Evolutionary conservation across 2,113 vertebrate genomes (phyloP).

Genomic region (Oplegnathus fasciatus): DNA sequence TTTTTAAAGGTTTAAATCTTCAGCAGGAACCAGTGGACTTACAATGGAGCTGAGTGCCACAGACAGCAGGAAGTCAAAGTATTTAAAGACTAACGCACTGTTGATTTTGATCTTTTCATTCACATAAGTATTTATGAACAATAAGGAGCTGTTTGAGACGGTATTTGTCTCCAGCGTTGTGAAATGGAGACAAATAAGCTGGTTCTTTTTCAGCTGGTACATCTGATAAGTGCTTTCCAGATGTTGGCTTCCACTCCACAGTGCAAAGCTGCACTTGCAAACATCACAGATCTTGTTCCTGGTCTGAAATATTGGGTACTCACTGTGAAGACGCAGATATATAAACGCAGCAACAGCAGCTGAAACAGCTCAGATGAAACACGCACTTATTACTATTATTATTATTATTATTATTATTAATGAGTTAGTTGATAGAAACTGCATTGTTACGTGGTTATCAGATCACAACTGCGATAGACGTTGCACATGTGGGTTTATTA

Average conservation of each 20-base stretch:
- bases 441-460: neutral
- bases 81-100: neutral
- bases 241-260: neutral
- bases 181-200: neutral
- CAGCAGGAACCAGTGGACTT: neutral
- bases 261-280: neutral
- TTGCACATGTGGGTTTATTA: slow-evolving; percentile 26
- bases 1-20: neutral
- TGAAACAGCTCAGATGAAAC: slow-evolving; percentile 9
- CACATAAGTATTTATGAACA: neutral
- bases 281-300: neutral
- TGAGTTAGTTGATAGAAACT: slow-evolving; percentile 26
- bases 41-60: neutral
- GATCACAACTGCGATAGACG: neutral
- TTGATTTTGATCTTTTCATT: slow-evolving; percentile 9
- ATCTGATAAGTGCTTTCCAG: neutral
- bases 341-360: neutral
- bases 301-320: neutral
- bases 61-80: neutral
- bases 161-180: neutral
- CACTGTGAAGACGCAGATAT: slow-evolving; percentile 12
- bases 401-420: neutral
- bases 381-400: neutral
- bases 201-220: neutral
- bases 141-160: neutral